phyloP scores from a whole-genome alignment of 2,888 invertebrate genomes.

The Heteropelma amictum region DNA sequence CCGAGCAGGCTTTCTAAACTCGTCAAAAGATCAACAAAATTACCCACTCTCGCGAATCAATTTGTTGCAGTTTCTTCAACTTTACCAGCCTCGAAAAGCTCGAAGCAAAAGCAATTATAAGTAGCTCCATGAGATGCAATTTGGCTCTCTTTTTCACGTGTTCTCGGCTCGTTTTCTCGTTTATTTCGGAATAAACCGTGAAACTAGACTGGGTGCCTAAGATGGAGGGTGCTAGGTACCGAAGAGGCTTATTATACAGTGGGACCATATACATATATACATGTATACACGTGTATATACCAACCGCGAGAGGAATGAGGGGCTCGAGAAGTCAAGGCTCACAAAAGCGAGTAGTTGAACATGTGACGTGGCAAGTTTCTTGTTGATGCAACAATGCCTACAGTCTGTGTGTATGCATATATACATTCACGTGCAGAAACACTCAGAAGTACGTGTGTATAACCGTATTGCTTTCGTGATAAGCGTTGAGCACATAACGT shows the following conservation, averaged over 20 bases:
- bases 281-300: no score
- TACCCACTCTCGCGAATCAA: no score
- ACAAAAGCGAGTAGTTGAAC: constrained; percentile 22
- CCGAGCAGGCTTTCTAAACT: no score
- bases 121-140: background rate
- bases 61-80: no score
- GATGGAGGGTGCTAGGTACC: constrained; percentile 17
- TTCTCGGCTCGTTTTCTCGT: background rate
- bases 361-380: constrained; percentile 42
- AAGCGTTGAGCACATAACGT: constrained; percentile 17
- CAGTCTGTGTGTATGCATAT: background rate
- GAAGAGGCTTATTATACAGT: constrained; percentile 9
- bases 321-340: constrained; percentile 8
- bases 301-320: no score
- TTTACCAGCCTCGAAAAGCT: background rate
- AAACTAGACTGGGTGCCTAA: constrained; percentile 26
- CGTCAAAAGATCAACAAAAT: no score
- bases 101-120: background rate
- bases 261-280: no score
- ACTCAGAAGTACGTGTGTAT: background rate
- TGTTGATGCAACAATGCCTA: constrained; percentile 31
- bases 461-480: constrained; percentile 22
- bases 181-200: constrained; percentile 28
- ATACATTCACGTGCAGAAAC: background rate
- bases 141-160: background rate